phyloP scores from a whole-genome alignment of 2,888 invertebrate genomes.

The Rhamphomyia laevipes region DNA sequence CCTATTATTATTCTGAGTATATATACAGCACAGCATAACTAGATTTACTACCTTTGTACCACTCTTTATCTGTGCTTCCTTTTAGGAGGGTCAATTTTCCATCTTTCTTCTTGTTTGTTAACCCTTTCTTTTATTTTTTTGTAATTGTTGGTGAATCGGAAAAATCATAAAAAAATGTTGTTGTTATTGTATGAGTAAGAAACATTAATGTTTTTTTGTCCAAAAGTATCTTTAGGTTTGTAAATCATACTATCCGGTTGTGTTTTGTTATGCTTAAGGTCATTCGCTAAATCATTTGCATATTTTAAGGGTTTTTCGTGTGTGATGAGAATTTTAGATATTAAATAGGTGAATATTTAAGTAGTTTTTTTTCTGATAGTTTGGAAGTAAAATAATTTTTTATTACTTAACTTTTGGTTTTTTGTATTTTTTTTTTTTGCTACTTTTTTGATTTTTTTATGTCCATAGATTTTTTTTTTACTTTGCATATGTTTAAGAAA shows the following conservation, averaged over 20 bases:
- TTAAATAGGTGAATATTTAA: constrained; percentile 6
- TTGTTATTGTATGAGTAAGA: too few relatives aligned
- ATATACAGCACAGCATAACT: too few relatives aligned
- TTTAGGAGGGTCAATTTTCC: constrained; percentile 13
- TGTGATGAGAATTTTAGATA: neutral
- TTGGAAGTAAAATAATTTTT: constrained; percentile 9
- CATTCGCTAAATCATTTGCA: constrained; percentile 15
- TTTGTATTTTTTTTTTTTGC: constrained; percentile 11
- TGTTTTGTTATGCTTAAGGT: constrained; percentile 15
- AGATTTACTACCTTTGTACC: constrained; percentile 1
- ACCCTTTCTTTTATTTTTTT: constrained; percentile 7
- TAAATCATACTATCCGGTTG: neutral
- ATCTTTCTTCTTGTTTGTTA: constrained; percentile 3
- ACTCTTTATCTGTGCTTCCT: neutral
- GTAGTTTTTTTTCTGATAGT: constrained; percentile 5
- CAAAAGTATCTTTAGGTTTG: neutral
- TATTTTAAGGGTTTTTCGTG: constrained; percentile 8
- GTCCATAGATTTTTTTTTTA: constrained; percentile 16
- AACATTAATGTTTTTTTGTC: constrained; percentile 10
- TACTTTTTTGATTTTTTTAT: constrained; percentile 16
- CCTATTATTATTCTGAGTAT: constrained; percentile 11
- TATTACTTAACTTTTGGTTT: too few relatives aligned
- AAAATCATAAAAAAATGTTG: too few relatives aligned
- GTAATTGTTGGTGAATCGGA: constrained; percentile 4
- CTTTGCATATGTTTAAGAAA: constrained; percentile 8